Evolutionary conservation across 2,797 vertebrate genomes (phyloP).

Genomic region (Sebastes umbrosus): DNA sequence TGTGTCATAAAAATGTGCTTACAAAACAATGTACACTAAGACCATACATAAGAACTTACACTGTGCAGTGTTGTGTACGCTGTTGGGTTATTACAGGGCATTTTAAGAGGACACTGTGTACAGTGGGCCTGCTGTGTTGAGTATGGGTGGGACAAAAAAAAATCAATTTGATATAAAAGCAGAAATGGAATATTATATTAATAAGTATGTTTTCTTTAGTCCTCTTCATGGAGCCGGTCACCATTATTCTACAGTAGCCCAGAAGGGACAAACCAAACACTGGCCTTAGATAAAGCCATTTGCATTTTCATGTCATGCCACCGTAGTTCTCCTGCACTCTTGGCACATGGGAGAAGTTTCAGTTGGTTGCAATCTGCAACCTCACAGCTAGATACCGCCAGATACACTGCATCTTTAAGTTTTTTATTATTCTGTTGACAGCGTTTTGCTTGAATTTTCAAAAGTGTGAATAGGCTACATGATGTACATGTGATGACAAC

Average conservation of each 20-base stretch:
- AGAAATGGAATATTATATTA: too few relatives aligned
- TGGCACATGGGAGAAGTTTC: too few relatives aligned
- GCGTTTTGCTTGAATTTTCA: neutral
- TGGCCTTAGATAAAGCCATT: too few relatives aligned
- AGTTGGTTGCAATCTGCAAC: too few relatives aligned
- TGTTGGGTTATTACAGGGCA: neutral
- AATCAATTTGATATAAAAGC: neutral
- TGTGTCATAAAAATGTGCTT: neutral
- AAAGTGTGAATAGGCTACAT: neutral
- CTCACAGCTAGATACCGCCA: too few relatives aligned
- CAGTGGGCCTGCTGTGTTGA: neutral
- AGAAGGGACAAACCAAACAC: too few relatives aligned
- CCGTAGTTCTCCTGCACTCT: too few relatives aligned
- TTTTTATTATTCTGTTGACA: neutral
- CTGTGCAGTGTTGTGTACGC: neutral
- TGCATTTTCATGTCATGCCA: too few relatives aligned
- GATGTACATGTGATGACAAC: neutral
- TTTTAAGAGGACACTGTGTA: neutral
- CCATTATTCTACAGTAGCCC: too few relatives aligned
- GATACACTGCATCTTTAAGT: too few relatives aligned
- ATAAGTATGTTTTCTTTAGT: too few relatives aligned
- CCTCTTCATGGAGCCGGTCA: too few relatives aligned
- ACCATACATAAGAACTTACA: neutral
- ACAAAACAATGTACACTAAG: neutral
- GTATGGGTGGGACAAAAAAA: neutral